Base-by-base conservation (phyloP, 2,888 invertebrate genomes). In the Microplitis manilae region DNA sequence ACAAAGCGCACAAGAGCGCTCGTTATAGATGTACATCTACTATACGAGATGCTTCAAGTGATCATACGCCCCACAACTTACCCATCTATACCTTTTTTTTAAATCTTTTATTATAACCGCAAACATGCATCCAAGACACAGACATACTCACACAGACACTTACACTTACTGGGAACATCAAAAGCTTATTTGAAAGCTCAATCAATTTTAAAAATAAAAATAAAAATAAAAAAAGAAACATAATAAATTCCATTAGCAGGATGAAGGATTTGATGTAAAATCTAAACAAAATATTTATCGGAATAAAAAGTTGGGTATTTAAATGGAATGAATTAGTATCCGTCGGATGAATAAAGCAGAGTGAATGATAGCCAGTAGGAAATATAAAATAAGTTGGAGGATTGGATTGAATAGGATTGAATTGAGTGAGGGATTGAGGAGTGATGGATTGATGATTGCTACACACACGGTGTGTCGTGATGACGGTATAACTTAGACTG, bases 1-100 rank as follows among this genome's bases (percentile, higher is more conserved):
- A 38, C 73, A 73, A 73, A 73, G 73, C 38, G 72, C 62, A 61
- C 72, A 72, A 64, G 72, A 72, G 17, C 73, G 73, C 67, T 73
- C 73, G 73, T 73, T 73, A 73, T 73, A 73, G 73, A 73, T 67
- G 73, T 67, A 67, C 73, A 73, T 73, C 73, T 73, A 73, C 64
- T 64, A 62, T 62, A 62, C 50, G 50, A 50, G 50, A 50, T 41
- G 41, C 65, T 60, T 20, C 30, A 65, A 73, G 65, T 73, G 73
- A 73, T 73, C 62, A 30, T 65, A 73, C 50, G 73, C 64, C 73
- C 65, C 17, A 59, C 73, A 64, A 50, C 65, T 64, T 41, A 38
- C 65, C 73, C n/a, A 39, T 41, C 30, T 30, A 30, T 30, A 30
- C 30, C 30, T 30, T 30, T 30, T 30, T 38, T 62, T 61, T 15